phyloP scores from a whole-genome alignment of 2,888 invertebrate species.

The Limnephilus marmoratus region DNA sequence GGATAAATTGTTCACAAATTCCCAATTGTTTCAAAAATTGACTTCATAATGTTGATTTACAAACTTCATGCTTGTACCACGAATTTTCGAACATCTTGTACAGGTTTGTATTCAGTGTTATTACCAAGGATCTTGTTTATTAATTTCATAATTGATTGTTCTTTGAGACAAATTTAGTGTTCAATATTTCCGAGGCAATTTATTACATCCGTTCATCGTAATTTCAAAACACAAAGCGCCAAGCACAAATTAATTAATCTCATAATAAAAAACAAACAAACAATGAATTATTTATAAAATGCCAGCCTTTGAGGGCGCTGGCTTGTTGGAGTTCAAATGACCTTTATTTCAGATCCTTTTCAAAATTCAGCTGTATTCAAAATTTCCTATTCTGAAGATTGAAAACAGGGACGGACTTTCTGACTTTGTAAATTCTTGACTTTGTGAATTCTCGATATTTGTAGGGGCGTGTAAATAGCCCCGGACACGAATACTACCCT shows the following conservation, averaged over 20 bases:
- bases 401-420: neutral
- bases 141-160: neutral
- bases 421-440: no score
- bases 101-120: no score
- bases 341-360: neutral
- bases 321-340: neutral
- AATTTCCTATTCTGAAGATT: neutral
- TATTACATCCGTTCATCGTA: neutral
- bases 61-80: no score
- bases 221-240: neutral
- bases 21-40: no score
- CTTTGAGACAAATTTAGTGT: neutral
- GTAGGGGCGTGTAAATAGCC: no score
- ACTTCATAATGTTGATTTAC: no score
- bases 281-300: neutral
- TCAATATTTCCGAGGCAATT: neutral
- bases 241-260: neutral
- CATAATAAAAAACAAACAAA: neutral
- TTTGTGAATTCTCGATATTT: neutral
- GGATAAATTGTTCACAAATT: no score
- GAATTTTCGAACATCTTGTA: no score
- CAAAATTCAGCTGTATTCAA: slow-evolving; percentile 16
- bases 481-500: no score
- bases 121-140: neutral
- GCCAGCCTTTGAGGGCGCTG: neutral